Percentiles rank a stretch among this genome's conserved stretches.
Evolutionary conservation across 2,888 invertebrate species (phyloP).

Genomic region (Orthosia gracilis): DNA sequence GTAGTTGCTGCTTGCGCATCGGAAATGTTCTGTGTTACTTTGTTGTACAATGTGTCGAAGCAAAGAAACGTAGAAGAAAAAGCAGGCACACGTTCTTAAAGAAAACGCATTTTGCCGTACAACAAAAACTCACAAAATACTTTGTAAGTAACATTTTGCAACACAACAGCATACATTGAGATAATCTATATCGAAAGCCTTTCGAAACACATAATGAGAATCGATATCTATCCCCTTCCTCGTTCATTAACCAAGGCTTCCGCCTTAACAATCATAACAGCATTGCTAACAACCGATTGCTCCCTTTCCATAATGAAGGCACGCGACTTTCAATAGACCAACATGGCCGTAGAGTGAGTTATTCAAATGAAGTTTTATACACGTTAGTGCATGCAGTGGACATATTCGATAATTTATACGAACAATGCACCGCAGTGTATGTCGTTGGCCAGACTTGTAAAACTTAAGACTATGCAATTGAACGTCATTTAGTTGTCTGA

Average conservation of each 20-base stretch:
- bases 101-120: slow-evolving; percentile 16
- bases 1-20: slow-evolving; percentile 17
- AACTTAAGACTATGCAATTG: slow-evolving; percentile 43
- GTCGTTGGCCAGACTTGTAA: slow-evolving; percentile 51
- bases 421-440: slow-evolving; percentile 69
- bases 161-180: slow-evolving; percentile 5
- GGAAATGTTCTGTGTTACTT: slow-evolving; percentile 6
- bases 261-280: slow-evolving; percentile 53
- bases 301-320: slow-evolving; percentile 46
- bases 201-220: slow-evolving; percentile 14
- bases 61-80: slow-evolving; percentile 22
- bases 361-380: slow-evolving; percentile 83
- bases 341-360: slow-evolving; percentile 73
- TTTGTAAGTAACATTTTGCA: slow-evolving; percentile 1
- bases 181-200: slow-evolving; percentile 25
- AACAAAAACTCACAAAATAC: slow-evolving; percentile 21
- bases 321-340: slow-evolving; percentile 61
- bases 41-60: slow-evolving; percentile 37
- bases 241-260: slow-evolving; percentile 39
- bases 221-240: slow-evolving; percentile 42
- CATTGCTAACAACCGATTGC: slow-evolving; percentile 54
- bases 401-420: slow-evolving; percentile 86
- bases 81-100: slow-evolving; percentile 4
- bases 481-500: slow-evolving; percentile 45
- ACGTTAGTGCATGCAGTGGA: slow-evolving; percentile 74